phyloP scores from a whole-genome alignment of 2,888 invertebrate species.

The Meandrusa payeni region DNA sequence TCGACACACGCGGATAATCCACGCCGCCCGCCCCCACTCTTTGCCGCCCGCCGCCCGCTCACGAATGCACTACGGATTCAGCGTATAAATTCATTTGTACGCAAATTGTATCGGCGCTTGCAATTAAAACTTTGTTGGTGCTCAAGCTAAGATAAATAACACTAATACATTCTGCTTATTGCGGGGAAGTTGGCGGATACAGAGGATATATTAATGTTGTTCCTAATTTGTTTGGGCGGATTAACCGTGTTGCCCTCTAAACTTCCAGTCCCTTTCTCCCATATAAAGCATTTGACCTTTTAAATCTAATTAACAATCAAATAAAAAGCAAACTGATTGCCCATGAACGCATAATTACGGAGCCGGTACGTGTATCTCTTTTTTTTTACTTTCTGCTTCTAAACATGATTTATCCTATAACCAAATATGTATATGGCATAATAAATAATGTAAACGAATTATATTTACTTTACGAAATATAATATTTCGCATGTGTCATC shows the following conservation, averaged over 20 bases:
- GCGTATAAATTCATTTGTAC: slow-evolving; percentile 80
- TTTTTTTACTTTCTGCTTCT: not conserved
- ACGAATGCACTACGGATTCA: slow-evolving; percentile 75
- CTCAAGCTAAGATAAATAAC: slow-evolving; percentile 79
- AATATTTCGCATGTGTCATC: no score
- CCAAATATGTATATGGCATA: not conserved
- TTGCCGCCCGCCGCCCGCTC: slow-evolving; percentile 39
- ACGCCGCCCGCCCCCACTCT: slow-evolving; percentile 40
- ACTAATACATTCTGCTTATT: slow-evolving; percentile 80
- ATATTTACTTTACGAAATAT: no score
- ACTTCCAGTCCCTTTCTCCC: slow-evolving; percentile 62
- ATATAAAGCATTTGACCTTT: slow-evolving; percentile 39
- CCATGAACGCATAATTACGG: not conserved
- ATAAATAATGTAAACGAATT: no score
- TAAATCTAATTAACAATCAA: slow-evolving; percentile 24
- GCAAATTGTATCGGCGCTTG: slow-evolving; percentile 81
- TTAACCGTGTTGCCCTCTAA: slow-evolving; percentile 65
- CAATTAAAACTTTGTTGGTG: slow-evolving; percentile 80
- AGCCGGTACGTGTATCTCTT: not conserved
- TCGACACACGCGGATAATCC: slow-evolving; percentile 73
- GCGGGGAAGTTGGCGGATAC: slow-evolving; percentile 73
- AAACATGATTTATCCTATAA: no score
- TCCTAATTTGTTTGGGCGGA: slow-evolving; percentile 77
- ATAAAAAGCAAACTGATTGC: slow-evolving; percentile 22
- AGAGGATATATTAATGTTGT: slow-evolving; percentile 78